These are phyloP conservation scores for Noctua pronuba DNA, from an alignment of 2,888 invertebrate species.

Conservation along the genomic window DNA sequence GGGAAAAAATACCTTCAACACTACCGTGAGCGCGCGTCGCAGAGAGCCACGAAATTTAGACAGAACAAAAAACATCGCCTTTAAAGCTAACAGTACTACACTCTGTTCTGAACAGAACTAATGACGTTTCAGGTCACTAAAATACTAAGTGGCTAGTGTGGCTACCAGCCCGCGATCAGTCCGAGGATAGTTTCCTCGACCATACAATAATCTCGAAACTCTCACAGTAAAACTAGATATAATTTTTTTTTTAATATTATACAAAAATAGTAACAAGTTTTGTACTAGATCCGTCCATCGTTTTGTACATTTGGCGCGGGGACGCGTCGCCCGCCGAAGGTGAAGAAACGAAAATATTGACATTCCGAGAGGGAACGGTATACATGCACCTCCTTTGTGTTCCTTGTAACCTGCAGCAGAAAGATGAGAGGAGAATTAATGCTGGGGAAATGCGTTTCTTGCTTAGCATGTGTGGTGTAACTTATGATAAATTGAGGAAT, in stretches of 20 bases:
- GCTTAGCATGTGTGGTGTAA: background rate
- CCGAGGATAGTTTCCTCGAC: constrained; percentile 70
- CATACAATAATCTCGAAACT: constrained; percentile 71
- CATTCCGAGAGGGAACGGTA: constrained; percentile 32
- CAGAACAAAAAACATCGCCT: constrained; percentile 38
- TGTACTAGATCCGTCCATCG: constrained; percentile 87
- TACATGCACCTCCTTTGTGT: constrained; percentile 17
- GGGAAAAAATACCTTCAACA: constrained; percentile 67
- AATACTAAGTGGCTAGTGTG: constrained; percentile 40
- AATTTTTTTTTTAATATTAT: constrained; percentile 84
- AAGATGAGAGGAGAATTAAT: background rate
- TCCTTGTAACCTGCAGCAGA: background rate
- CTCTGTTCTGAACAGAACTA: constrained; percentile 59
- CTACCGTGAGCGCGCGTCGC: constrained; percentile 22
- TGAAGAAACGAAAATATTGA: constrained; percentile 59
- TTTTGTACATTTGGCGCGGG: constrained; percentile 88
- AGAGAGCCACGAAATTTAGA: constrained; percentile 33
- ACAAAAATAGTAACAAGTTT: constrained; percentile 90
- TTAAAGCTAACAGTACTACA: constrained; percentile 59
- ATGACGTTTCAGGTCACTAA: constrained; percentile 62
- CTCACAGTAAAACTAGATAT: constrained; percentile 85
- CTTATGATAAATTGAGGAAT: background rate
- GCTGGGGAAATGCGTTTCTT: background rate
- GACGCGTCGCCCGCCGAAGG: constrained; percentile 72
- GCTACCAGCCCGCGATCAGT: constrained; percentile 29